Percentiles rank a stretch among this genome's conserved stretches.
Evolutionary conservation across 2,113 vertebrate species (phyloP).

Genomic region (Heloderma charlesbogerti): DNA sequence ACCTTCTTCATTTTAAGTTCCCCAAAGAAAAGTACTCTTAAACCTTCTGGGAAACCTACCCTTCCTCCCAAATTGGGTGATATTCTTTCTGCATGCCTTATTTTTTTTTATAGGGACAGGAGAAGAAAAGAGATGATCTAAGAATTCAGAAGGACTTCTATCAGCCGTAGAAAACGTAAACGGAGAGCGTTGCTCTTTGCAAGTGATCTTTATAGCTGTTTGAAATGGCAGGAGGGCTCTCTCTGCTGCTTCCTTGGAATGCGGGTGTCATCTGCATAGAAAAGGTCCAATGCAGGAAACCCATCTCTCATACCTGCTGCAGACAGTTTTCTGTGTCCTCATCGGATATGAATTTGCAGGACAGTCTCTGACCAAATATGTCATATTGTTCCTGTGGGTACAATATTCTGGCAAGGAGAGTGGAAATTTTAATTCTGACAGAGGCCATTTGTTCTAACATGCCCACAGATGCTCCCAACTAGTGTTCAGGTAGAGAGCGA

Average conservation of each 20-base stretch:
- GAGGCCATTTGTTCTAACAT: slow-evolving; percentile 40
- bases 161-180: slow-evolving; percentile 31
- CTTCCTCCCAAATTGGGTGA: slow-evolving; percentile 2
- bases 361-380: too few relatives aligned
- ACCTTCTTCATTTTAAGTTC: slow-evolving; percentile 19
- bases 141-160: slow-evolving; percentile 27
- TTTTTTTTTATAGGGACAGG: slow-evolving; percentile 13
- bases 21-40: slow-evolving; percentile 24
- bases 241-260: slow-evolving; percentile 28
- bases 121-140: slow-evolving; percentile 33
- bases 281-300: slow-evolving; percentile 16
- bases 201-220: slow-evolving; percentile 39
- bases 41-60: slow-evolving; percentile 31
- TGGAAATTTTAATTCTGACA: slow-evolving; percentile 50
- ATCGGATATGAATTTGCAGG: too few relatives aligned
- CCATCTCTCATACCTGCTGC: not conserved
- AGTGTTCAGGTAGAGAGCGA: slow-evolving; percentile 45
- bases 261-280: not conserved
- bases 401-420: slow-evolving; percentile 39
- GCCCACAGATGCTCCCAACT: not conserved
- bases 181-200: slow-evolving; percentile 36
- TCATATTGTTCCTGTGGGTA: slow-evolving; percentile 24
- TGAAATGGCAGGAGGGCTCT: not conserved
- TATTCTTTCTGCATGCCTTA: slow-evolving; percentile 34
- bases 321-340: slow-evolving; percentile 33